Evolutionary conservation across 2,888 invertebrate genomes (phyloP).

Genomic region (Ditylenchus weischeri): DNA sequence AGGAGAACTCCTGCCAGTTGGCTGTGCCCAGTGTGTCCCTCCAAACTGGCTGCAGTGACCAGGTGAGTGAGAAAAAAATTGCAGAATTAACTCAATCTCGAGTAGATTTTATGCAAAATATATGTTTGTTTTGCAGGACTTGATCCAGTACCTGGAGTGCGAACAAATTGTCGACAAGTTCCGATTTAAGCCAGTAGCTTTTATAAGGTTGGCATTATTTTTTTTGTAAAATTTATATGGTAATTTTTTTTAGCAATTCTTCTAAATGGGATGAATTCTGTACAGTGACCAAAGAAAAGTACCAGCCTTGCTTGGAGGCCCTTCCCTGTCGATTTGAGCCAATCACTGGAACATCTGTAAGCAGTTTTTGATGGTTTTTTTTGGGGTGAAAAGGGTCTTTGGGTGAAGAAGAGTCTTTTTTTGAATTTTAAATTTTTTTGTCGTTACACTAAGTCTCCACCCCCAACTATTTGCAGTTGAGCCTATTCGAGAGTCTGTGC

Average conservation of each 20-base stretch:
- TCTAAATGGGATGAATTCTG: slow-evolving; percentile 50
- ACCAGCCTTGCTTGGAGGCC: slow-evolving; percentile 45
- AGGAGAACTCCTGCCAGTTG: slow-evolving; percentile 19
- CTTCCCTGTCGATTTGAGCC: slow-evolving; percentile 27
- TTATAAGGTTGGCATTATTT: slow-evolving; percentile 39
- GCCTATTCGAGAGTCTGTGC: slow-evolving; percentile 36
- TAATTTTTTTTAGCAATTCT: slow-evolving; percentile 36
- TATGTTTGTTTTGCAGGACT: slow-evolving; percentile 26
- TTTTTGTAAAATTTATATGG: background rate
- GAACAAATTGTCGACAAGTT: slow-evolving; percentile 48
- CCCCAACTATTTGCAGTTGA: slow-evolving; percentile 3
- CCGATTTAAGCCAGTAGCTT: slow-evolving; percentile 47
- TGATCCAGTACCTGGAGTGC: slow-evolving; percentile 48
- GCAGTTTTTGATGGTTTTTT: too few relatives aligned
- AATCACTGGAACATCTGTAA: slow-evolving; percentile 25
- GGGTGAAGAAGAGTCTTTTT: too few relatives aligned
- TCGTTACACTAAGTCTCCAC: too few relatives aligned
- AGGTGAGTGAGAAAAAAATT: slow-evolving; percentile 5
- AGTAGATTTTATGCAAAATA: background rate
- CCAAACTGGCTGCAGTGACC: slow-evolving; percentile 45
- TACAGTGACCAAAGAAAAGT: slow-evolving; percentile 36
- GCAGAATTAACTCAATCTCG: background rate
- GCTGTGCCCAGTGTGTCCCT: slow-evolving; percentile 32
- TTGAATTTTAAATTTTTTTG: too few relatives aligned
- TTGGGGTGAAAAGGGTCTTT: too few relatives aligned